phyloP scores from a whole-genome alignment of 1,140 invertebrate genomes.

The Drosophila fuyamai region DNA sequence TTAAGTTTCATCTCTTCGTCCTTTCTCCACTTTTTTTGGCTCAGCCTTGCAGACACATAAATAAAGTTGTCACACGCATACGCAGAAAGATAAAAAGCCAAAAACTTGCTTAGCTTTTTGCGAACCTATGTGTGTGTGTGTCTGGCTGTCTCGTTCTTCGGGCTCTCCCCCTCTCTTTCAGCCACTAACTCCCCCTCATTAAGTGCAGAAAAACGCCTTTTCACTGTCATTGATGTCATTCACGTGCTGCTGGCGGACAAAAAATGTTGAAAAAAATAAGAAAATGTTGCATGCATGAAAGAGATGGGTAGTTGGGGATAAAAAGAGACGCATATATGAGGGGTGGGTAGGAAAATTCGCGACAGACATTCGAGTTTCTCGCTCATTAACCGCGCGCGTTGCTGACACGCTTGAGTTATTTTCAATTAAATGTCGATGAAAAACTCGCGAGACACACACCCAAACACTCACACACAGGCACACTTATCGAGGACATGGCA shows the following conservation, averaged over 20 bases:
- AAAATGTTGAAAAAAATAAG: conserved; percentile 18
- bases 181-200: conserved; percentile 52
- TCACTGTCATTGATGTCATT: conserved; percentile 80
- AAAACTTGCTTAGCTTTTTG: conserved; percentile 57
- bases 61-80: conserved; percentile 77
- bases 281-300: conserved; percentile 34
- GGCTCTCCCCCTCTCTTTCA: conserved; percentile 9
- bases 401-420: conserved; percentile 82
- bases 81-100: conserved; percentile 61
- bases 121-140: conserved; percentile 1
- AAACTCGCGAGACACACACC: conserved; percentile 59
- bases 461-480: conserved; percentile 7
- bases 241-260: conserved; percentile 58
- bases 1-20: conserved; percentile 65
- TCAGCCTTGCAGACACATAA: conserved; percentile 77
- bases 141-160: conserved; percentile 8
- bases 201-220: conserved; percentile 79
- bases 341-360: conserved; percentile 48
- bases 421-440: conserved; percentile 83
- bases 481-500: conserved; percentile 51
- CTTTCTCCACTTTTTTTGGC: conserved; percentile 40
- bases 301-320: neutral
- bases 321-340: conserved; percentile 2
- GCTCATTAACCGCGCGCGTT: conserved; percentile 81
- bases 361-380: conserved; percentile 81